Percentiles rank a stretch among this genome's conserved stretches.
Conservation (phyloP, 2,797 vertebrate species). For the Chelonia mydas region DNA sequence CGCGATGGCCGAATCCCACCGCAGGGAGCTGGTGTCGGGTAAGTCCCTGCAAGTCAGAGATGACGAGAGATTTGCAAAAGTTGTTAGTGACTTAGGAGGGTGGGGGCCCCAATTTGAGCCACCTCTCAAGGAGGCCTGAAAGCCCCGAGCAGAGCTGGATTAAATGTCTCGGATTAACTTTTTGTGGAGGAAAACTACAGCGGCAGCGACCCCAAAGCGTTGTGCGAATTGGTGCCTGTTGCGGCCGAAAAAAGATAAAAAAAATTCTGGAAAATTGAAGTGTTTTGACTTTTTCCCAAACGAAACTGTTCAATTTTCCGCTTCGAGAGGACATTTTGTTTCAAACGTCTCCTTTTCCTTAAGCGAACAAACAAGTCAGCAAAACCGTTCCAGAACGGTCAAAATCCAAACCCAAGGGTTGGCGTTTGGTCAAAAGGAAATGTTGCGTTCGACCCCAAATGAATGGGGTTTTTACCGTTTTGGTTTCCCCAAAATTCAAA, state of each 20-base stretch:
- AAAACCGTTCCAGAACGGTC: neutral
- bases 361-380: neutral
- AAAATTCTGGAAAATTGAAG: neutral
- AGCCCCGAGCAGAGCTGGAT: neutral
- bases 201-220: neutral
- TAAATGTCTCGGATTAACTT: neutral
- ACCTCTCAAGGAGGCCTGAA: neutral
- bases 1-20: neutral
- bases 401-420: neutral
- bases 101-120: neutral
- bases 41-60: neutral
- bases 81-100: neutral
- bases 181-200: too few relatives aligned
- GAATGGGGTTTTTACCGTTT: neutral
- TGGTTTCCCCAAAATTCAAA: too few relatives aligned
- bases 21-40: conserved; percentile 8
- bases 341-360: neutral
- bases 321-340: neutral
- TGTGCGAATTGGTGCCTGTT: neutral
- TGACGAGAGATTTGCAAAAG: neutral
- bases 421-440: neutral
- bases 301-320: neutral
- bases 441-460: neutral
- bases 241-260: neutral
- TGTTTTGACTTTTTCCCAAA: neutral